These are phyloP conservation scores for Argynnis bischoffii DNA, from an alignment of 2,888 invertebrate genomes.

Conservation along the genomic window DNA sequence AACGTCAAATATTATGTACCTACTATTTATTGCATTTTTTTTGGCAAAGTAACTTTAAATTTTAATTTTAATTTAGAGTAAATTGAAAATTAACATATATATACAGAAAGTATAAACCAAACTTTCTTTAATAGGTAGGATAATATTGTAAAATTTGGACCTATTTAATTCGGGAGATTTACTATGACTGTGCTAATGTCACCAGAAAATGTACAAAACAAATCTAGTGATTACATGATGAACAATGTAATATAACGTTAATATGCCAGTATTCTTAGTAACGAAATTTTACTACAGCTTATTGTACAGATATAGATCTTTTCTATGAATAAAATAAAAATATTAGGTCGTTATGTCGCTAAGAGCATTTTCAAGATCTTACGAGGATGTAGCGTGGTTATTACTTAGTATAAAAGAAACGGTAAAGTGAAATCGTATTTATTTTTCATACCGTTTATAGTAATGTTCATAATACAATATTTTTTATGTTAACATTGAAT, in stretches of 20 bases:
- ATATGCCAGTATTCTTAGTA: not conserved
- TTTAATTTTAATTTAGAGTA: too few species aligned
- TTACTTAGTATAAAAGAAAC: conserved; percentile 2
- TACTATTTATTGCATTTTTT: too few species aligned
- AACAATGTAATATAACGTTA: conserved; percentile 44
- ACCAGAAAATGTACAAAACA: not conserved
- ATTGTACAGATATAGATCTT: conserved; percentile 16
- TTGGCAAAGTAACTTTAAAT: too few species aligned
- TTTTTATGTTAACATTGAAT: not conserved
- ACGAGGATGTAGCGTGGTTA: conserved; percentile 17
- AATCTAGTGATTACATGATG: not conserved
- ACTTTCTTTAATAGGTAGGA: too few species aligned
- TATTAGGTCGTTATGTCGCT: conserved; percentile 43
- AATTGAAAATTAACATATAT: too few species aligned
- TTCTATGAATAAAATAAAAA: conserved; percentile 67
- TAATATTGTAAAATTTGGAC: too few species aligned
- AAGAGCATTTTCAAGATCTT: conserved; percentile 17
- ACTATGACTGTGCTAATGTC: too few species aligned
- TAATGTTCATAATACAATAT: not conserved
- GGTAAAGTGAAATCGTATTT: conserved; percentile 4
- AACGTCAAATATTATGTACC: too few species aligned
- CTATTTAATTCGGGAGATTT: too few species aligned
- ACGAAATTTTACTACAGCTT: conserved; percentile 1
- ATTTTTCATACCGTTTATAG: not conserved
- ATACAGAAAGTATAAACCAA: too few species aligned